Evolutionary conservation across 2,888 invertebrate genomes (phyloP).

Genomic region (Acleris cristana): DNA sequence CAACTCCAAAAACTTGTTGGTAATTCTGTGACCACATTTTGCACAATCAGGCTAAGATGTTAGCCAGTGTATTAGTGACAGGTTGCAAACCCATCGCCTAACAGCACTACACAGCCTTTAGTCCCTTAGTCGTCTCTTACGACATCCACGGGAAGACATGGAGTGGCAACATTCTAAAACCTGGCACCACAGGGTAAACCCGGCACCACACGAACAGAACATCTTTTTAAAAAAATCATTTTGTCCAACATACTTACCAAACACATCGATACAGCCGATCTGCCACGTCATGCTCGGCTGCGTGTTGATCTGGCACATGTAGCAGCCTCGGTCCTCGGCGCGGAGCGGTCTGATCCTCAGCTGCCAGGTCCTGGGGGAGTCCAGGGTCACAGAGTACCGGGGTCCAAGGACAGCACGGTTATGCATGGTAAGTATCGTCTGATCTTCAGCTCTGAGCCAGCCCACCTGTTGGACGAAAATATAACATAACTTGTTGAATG

Average conservation of each 20-base stretch:
- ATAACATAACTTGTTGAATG: neutral
- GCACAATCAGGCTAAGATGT: too few relatives aligned
- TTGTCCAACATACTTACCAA: conserved; percentile 80
- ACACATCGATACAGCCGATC: conserved; percentile 91
- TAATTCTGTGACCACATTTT: too few relatives aligned
- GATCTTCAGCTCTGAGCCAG: conserved; percentile 92
- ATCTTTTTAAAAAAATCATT: too few relatives aligned
- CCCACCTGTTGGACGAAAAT: conserved; percentile 85
- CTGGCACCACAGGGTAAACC: too few relatives aligned
- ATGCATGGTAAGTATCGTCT: conserved; percentile 91
- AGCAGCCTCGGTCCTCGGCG: conserved; percentile 90
- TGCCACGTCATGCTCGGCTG: conserved; percentile 89
- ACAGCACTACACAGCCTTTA: too few relatives aligned
- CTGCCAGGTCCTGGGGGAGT: conserved; percentile 90
- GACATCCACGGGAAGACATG: too few relatives aligned
- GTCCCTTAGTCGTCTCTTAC: too few relatives aligned
- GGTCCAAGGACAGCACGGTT: conserved; percentile 91
- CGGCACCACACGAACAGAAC: too few relatives aligned
- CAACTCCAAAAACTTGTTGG: too few relatives aligned
- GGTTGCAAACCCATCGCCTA: too few relatives aligned
- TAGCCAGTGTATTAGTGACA: too few relatives aligned
- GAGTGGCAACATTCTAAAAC: too few relatives aligned
- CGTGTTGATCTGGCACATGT: conserved; percentile 94
- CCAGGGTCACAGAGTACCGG: conserved; percentile 89
- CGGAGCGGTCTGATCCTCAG: conserved; percentile 89